Evolutionary conservation across 2,888 invertebrate genomes (phyloP).

Genomic region (Lysandra bellargus): DNA sequence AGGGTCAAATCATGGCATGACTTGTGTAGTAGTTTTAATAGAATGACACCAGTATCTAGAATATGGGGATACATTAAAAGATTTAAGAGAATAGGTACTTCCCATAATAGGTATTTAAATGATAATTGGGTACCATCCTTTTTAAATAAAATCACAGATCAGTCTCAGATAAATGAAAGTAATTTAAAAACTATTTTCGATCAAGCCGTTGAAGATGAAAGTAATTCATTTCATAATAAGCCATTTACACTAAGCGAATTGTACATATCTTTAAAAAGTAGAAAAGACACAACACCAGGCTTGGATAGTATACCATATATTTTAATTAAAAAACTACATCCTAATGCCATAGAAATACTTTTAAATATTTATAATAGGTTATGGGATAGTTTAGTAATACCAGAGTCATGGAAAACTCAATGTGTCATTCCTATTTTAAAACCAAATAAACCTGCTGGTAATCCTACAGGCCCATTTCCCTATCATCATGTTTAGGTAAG

Average conservation of each 20-base stretch:
- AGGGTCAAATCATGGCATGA: slow-evolving; percentile 8
- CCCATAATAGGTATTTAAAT: background rate
- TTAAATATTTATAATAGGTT: slow-evolving; percentile 37
- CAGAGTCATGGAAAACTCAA: slow-evolving; percentile 39
- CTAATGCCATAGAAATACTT: slow-evolving; percentile 28
- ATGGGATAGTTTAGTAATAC: slow-evolving; percentile 35
- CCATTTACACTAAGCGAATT: slow-evolving; percentile 36
- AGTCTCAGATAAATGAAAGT: slow-evolving; percentile 10
- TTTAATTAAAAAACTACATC: slow-evolving; percentile 36
- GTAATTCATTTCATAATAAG: slow-evolving; percentile 24
- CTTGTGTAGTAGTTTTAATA: slow-evolving; percentile 16
- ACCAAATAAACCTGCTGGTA: slow-evolving; percentile 31
- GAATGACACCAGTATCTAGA: slow-evolving; percentile 24
- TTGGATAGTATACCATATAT: slow-evolving; percentile 31
- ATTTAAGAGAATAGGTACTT: slow-evolving; percentile 11
- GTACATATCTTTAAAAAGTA: slow-evolving; percentile 33
- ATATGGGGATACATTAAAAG: slow-evolving; percentile 17
- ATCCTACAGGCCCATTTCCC: slow-evolving; percentile 39
- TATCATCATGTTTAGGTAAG: slow-evolving; percentile 40
- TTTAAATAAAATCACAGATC: slow-evolving; percentile 31
- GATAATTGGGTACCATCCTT: slow-evolving; percentile 32
- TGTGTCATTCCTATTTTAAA: slow-evolving; percentile 39
- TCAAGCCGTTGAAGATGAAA: slow-evolving; percentile 19
- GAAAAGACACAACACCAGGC: slow-evolving; percentile 38
- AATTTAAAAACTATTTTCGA: background rate